Base-by-base conservation (phyloP, 2,113 vertebrate genomes). In the Pomatorhinus ruficollis region DNA sequence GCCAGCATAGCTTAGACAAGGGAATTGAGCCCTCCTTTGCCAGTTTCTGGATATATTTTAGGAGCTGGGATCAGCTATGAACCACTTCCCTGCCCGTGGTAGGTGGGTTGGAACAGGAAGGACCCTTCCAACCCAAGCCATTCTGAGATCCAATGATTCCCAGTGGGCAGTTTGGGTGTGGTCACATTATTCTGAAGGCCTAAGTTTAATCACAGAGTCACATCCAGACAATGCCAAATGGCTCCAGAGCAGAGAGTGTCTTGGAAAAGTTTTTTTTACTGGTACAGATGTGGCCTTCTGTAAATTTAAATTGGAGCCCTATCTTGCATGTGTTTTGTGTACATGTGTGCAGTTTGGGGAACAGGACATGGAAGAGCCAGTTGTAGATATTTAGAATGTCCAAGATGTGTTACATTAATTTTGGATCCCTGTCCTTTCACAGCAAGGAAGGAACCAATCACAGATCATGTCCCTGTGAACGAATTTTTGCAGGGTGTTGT, bases 61-160 rank as follows among this genome's bases (percentile, higher is more conserved):
- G 53, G 30, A 52, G 14, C 28, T 27, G 6, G 0, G 3, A 42
- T 45, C 12, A 57, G 7, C 35, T 59, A 0, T 30, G 16, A 4
- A 40, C 31, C 0, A 0, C 60, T 52, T 66, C 19, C 33, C 16
- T 52, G 20, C 9, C 23, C 23, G 5, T n/a, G 24, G 14, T 4
- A 27, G 17, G 7, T 44, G 24, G 12, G 3, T 15, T 56, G 33
- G 23, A 39, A 5, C 23, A 16, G 52, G 28, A 25, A 82, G 23
- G 18, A 44, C 8, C 25, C 22, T 72, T 57, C 59, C 13, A 59
- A n/a, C 9, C 15, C 24, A 53, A 53, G 31, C 13, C 24, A 35
- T 68, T 60, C 69, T 68, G 27, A 50, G 25, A 37, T 31, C 25
- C 6, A 37, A 0, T 5, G 13, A 40, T 31, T 76, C 11, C 24